A percentile compares a stretch with the other conserved stretches of the same genome.
Conservation (phyloP, 2,113 vertebrate genomes). For the Pseudonaja textilis region DNA sequence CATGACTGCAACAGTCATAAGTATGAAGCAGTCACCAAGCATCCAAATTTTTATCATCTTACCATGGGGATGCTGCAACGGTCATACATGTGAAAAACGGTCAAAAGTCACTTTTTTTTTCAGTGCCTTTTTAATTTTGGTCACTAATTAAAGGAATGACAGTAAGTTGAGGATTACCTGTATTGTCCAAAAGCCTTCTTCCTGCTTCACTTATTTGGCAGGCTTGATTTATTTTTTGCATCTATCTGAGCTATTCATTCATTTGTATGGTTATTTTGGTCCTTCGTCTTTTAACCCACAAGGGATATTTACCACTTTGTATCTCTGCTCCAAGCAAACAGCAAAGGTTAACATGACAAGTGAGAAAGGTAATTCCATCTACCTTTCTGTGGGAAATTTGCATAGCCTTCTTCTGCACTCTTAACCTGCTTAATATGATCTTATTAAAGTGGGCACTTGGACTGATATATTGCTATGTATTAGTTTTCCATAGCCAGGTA, state of each 20-base stretch:
- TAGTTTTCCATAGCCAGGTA: constrained; percentile 51
- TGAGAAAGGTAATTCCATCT: not conserved
- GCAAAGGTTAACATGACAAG: constrained; percentile 51
- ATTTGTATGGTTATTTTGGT: not conserved
- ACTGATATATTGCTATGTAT: constrained; percentile 67
- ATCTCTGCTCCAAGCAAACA: not conserved
- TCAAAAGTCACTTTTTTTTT: not conserved
- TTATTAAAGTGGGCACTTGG: constrained; percentile 56
- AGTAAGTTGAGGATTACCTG: not conserved
- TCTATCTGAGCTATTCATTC: constrained; percentile 56
- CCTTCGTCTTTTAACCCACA: not conserved
- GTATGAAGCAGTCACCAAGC: not conserved
- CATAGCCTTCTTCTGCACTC: constrained; percentile 1
- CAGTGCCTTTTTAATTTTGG: not conserved
- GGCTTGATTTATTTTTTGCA: constrained; percentile 29
- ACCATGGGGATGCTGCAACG: not conserved
- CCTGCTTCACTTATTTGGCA: not conserved
- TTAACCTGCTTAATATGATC: constrained; percentile 18
- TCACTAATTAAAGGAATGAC: not conserved
- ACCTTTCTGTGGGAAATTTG: not conserved
- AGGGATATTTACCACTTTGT: not conserved
- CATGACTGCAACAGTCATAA: not conserved
- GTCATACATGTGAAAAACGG: not conserved
- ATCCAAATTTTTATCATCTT: not conserved
- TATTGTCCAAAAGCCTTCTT: fast-evolving